phyloP scores from a whole-genome alignment of 1,140 invertebrate species.

The Leptonema lineaticorne region DNA sequence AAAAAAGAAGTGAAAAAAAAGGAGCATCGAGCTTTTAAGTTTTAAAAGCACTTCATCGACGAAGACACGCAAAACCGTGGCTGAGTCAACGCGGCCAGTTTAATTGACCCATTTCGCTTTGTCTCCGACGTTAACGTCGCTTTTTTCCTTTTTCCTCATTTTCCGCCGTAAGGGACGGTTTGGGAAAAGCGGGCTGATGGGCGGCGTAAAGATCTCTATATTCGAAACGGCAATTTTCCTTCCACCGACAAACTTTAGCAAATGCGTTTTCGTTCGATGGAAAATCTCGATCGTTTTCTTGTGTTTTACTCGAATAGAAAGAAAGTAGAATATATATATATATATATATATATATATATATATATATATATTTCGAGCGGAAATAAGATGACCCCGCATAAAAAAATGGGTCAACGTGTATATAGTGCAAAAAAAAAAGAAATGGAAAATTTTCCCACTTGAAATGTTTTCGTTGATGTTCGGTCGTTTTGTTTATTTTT shows the following conservation, averaged over 20 bases:
- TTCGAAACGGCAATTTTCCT: not conserved
- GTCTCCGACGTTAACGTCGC: not conserved
- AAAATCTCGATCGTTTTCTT: not conserved
- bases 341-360: too few relatives aligned
- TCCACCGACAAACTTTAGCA: not conserved
- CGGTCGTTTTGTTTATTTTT: not conserved
- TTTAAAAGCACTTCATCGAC: slow-evolving; percentile 8
- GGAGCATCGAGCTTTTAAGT: not conserved
- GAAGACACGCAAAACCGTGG: not conserved
- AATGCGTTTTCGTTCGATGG: not conserved
- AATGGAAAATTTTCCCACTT: not conserved
- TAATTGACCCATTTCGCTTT: slow-evolving; percentile 12
- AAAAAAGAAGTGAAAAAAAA: not conserved
- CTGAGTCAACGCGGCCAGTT: not conserved
- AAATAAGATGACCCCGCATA: too few relatives aligned
- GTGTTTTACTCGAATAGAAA: not conserved
- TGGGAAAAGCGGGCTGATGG: too few relatives aligned
- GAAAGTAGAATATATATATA: too few relatives aligned
- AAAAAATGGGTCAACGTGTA: too few relatives aligned
- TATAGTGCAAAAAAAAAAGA: too few relatives aligned
- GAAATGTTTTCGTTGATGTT: not conserved
- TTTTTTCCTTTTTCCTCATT: not conserved
- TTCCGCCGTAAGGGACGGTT: too few relatives aligned
- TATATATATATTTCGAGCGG: too few relatives aligned
- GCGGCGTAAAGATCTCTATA: too few relatives aligned